Evolutionary conservation across 2,888 invertebrate genomes (phyloP).

Genomic region (Ypsolopha sequella): DNA sequence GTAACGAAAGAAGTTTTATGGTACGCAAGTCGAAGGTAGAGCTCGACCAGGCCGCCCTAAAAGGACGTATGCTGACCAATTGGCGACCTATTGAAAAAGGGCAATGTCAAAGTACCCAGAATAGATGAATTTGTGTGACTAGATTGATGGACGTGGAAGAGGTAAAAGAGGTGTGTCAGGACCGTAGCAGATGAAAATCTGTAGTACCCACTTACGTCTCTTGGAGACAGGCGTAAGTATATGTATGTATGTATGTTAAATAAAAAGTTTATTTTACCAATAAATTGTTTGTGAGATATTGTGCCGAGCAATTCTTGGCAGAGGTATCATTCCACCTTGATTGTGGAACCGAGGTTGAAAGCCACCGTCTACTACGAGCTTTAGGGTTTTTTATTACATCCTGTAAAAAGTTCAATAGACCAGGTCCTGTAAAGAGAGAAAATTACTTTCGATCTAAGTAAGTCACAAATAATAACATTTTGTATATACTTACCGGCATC

Average conservation of each 20-base stretch:
- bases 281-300: slow-evolving; percentile 88
- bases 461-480: not conserved
- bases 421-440: slow-evolving; percentile 32
- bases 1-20: too few species aligned
- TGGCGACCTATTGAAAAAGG: too few species aligned
- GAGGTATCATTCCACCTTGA: slow-evolving; percentile 25
- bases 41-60: too few species aligned
- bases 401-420: slow-evolving; percentile 68
- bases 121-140: too few species aligned
- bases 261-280: slow-evolving; percentile 48
- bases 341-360: slow-evolving; percentile 84
- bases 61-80: too few species aligned
- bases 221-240: too few species aligned
- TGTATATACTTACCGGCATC: slow-evolving; percentile 36
- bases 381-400: slow-evolving; percentile 74
- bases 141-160: too few species aligned
- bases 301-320: slow-evolving; percentile 76
- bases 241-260: slow-evolving; percentile 8
- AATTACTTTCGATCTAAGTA: not conserved
- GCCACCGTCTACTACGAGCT: slow-evolving; percentile 79
- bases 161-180: too few species aligned
- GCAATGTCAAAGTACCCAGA: too few species aligned
- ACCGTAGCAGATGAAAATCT: too few species aligned
- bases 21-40: too few species aligned
- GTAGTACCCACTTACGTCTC: too few species aligned